Percentiles rank a stretch among this genome's conserved stretches.
These are phyloP conservation scores for Sceloporus tristichus DNA, from an alignment of 2,113 vertebrate species.

Conservation along the genomic window DNA sequence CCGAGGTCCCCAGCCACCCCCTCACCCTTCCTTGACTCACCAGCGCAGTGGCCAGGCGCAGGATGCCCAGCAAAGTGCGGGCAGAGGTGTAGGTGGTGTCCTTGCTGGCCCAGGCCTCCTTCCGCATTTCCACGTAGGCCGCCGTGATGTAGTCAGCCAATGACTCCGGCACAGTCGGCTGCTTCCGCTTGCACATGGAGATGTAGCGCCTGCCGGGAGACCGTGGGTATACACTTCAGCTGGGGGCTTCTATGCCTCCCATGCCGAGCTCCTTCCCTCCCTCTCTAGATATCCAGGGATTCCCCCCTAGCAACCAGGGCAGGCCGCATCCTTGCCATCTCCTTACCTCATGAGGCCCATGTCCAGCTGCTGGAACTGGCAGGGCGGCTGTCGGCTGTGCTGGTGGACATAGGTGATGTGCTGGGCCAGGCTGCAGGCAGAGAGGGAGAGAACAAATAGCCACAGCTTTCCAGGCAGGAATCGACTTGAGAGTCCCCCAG, in stretches of 20 bases:
- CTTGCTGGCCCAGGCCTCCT: slow-evolving; percentile 90
- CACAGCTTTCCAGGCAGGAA: not conserved
- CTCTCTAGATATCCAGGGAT: too few relatives aligned
- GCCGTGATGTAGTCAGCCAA: slow-evolving; percentile 92
- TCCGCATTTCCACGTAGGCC: slow-evolving; percentile 94
- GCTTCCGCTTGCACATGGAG: slow-evolving; percentile 82
- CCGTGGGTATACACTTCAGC: too few relatives aligned
- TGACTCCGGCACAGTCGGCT: slow-evolving; percentile 86
- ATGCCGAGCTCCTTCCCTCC: not conserved
- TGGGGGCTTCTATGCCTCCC: too few relatives aligned
- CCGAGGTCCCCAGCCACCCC: too few relatives aligned
- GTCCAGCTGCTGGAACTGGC: slow-evolving; percentile 87
- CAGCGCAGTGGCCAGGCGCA: slow-evolving; percentile 91
- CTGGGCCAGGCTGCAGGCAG: slow-evolving; percentile 86
- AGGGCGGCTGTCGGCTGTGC: slow-evolving; percentile 89
- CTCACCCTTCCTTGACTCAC: slow-evolving; percentile 70
- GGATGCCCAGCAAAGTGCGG: slow-evolving; percentile 89
- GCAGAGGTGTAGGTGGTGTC: slow-evolving; percentile 92
- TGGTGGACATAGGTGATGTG: slow-evolving; percentile 96
- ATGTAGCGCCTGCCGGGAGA: slow-evolving; percentile 84
- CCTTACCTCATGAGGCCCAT: slow-evolving; percentile 94
- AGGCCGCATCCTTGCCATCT: too few relatives aligned
- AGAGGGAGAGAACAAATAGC: not conserved
- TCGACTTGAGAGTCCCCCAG: too few relatives aligned
- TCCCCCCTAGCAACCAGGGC: too few relatives aligned